Evolutionary conservation across 53 echinoderm and acorn worm genomes (phyloP).

Genomic region (Mesocentrotus franciscanus): DNA sequence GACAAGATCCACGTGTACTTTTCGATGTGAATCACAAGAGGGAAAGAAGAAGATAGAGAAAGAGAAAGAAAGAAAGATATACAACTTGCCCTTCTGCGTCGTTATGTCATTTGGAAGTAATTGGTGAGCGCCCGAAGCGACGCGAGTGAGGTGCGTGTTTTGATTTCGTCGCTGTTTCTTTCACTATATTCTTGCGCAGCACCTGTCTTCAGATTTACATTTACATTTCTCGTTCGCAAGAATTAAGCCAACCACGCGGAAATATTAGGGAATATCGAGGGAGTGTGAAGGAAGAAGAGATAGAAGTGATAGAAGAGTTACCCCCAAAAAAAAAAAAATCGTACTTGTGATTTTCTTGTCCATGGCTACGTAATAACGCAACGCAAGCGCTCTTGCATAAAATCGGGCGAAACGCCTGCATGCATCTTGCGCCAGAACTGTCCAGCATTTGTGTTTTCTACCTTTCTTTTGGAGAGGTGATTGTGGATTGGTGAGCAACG

Average conservation of each 20-base stretch:
- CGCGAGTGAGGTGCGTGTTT: slow-evolving; percentile 53
- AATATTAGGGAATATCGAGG: slow-evolving; percentile 35
- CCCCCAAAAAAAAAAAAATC: background rate
- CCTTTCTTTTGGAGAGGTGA: background rate
- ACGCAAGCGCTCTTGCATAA: slow-evolving; percentile 9
- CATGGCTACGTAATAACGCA: slow-evolving; percentile 57
- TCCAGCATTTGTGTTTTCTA: background rate
- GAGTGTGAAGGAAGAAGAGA: slow-evolving; percentile 22
- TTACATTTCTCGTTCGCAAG: slow-evolving; percentile 59
- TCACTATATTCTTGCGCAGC: slow-evolving; percentile 19
- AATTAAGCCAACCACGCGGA: slow-evolving; percentile 46
- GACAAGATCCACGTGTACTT: slow-evolving; percentile 30
- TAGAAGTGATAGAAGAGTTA: slow-evolving; percentile 18
- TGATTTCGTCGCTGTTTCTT: slow-evolving; percentile 39
- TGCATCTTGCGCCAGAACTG: slow-evolving; percentile 40
- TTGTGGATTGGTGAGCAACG: slow-evolving; percentile 19
- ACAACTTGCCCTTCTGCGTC: slow-evolving; percentile 18
- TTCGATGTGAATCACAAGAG: slow-evolving; percentile 6
- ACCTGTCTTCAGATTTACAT: slow-evolving; percentile 58
- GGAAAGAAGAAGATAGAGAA: background rate
- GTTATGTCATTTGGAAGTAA: slow-evolving; percentile 58
- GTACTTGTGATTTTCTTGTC: slow-evolving; percentile 20
- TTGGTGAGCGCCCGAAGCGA: slow-evolving; percentile 49
- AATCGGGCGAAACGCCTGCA: slow-evolving; percentile 41
- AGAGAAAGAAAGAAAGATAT: background rate